Evolutionary conservation across 2,888 invertebrate genomes (phyloP), one percentile per base, ranked within the genome.

Genomic region (Macroteleia sp.): DNA sequence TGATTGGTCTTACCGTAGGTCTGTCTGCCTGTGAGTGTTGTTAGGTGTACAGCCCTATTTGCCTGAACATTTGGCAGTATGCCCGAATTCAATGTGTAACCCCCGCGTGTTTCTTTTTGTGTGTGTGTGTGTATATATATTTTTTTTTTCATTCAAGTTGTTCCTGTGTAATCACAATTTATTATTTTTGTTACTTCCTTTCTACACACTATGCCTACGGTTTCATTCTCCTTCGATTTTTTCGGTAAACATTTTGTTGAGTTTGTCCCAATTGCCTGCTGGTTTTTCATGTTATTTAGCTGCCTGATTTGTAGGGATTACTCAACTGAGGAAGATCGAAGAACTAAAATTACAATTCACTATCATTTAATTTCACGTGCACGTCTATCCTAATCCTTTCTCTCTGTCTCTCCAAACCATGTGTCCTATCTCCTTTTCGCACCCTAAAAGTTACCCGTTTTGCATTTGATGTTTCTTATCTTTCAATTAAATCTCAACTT

Each of bases 11-110:
- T 76, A 81, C 74, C 70, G 79, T 82, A 82, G 82, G 81, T 80
- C 80, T 82, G 80, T 81, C 80, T 81, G 82, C 82, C 77, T 81
- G 82, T 82, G 77, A 81, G 82, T 82, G 82, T 82, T 81, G 81
- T 82, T 81, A 81, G 79, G 82, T 82, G 82, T 82, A 78, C 71
- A 78, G 70, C 61, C 74, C 77, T 79, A 73, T 69, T 75, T 81
- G 79, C 80, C 80, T 80, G 79, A 80, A 77, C 56, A 78, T 76
- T 80, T 82, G 81, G 78, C 82, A 79, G 78, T 74, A 77, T 79
- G 81, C 79, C 81, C 80, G 73, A 77, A 76, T 70, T 79, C 76
- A 61, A 39, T 81, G 77, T 82, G 57, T 81, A 78, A 62, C 57
- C 56, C 75, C 44, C 70, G 64, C 56, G 69, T 64, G 61, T 77